Conservation (phyloP, 30 jellyfish, hydroid and myxozoan species). For the Turritopsis dohrnii region DNA sequence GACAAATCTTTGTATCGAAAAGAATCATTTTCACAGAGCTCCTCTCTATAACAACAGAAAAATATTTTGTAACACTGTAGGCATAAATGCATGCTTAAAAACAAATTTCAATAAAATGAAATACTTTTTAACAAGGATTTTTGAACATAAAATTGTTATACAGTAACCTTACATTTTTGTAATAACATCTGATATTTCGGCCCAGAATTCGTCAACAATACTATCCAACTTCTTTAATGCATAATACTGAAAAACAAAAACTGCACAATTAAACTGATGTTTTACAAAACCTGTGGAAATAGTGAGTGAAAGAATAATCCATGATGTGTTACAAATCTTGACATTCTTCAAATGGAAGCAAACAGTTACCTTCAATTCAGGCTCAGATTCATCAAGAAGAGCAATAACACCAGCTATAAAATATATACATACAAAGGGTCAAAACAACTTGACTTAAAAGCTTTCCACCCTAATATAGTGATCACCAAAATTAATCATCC, state of each 20-base stretch:
- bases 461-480: not conserved
- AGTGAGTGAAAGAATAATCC: no score
- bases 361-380: constrained; percentile 71
- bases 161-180: constrained; percentile 74
- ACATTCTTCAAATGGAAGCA: no score
- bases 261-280: no score
- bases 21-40: constrained; percentile 93
- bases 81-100: not conserved
- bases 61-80: constrained; percentile 2
- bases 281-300: no score
- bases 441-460: not conserved
- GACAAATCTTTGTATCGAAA: constrained; percentile 90
- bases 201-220: constrained; percentile 97
- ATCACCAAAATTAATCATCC: no score
- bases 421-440: not conserved
- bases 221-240: constrained; percentile 82
- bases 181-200: constrained; percentile 94
- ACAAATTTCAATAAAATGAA: no score
- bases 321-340: no score
- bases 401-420: constrained; percentile 98
- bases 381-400: constrained; percentile 85
- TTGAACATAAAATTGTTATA: no score
- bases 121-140: no score
- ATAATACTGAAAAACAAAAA: constrained; percentile 54
- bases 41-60: constrained; percentile 58